Evolutionary conservation across 2,113 vertebrate genomes (phyloP).

Genomic region (Ceratotherium simum): DNA sequence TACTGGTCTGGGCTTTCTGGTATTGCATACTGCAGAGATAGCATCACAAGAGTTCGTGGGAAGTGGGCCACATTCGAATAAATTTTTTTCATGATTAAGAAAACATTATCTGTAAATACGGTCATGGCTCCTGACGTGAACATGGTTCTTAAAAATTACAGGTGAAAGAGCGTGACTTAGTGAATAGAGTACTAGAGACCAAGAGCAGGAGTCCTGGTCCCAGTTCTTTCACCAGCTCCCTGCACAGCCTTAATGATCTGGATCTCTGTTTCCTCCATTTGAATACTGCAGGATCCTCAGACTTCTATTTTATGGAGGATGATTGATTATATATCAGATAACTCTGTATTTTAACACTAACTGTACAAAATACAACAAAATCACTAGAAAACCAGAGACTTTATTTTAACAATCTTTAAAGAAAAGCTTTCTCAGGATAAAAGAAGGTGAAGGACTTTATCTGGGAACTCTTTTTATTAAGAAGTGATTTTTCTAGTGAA

Average conservation of each 20-base stretch:
- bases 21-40: too few relatives aligned
- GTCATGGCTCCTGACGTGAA: background rate
- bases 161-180: background rate
- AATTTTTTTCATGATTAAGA: background rate
- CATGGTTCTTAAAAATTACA: background rate
- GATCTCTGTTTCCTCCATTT: background rate
- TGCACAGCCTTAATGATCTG: background rate
- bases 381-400: slow-evolving; percentile 44
- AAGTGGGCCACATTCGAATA: background rate
- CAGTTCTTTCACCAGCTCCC: background rate
- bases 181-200: background rate
- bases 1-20: background rate
- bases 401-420: slow-evolving; percentile 56
- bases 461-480: slow-evolving; percentile 69
- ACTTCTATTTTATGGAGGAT: background rate
- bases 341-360: background rate
- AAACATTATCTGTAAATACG: background rate
- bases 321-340: background rate
- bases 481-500: slow-evolving; percentile 75
- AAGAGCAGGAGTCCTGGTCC: background rate
- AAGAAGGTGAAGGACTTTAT: slow-evolving; percentile 48
- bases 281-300: background rate
- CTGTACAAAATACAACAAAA: slow-evolving; percentile 43
- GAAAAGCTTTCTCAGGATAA: slow-evolving; percentile 3
- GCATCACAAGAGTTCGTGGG: background rate